phyloP scores from a whole-genome alignment of 23 tunicate genomes.

The Ciona savignyi region DNA sequence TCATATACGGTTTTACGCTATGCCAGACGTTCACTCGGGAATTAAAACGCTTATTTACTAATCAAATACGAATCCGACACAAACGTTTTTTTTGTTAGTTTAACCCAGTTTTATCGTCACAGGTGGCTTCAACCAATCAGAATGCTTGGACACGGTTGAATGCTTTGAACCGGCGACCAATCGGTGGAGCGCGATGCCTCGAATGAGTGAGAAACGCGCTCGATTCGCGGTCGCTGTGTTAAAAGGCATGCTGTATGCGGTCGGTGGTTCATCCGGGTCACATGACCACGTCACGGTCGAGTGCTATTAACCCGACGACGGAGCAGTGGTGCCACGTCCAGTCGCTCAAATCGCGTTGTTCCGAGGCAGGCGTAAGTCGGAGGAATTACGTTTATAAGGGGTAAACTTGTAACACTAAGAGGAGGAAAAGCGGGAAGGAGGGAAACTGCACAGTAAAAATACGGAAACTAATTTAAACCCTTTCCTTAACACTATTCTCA shows the following conservation, averaged over 20 bases:
- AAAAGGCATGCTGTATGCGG: slow-evolving; percentile 46
- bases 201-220: slow-evolving; percentile 52
- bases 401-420: too few species aligned
- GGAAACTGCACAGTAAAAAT: too few species aligned
- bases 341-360: slow-evolving; percentile 37
- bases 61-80: too few species aligned
- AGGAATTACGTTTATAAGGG: too few species aligned
- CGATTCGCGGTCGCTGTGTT: slow-evolving; percentile 69
- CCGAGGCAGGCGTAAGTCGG: slow-evolving; percentile 50
- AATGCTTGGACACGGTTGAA: slow-evolving; percentile 71
- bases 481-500: too few species aligned
- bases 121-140: slow-evolving; percentile 82
- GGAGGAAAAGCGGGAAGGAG: too few species aligned
- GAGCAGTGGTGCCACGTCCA: slow-evolving; percentile 55
- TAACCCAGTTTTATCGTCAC: too few species aligned
- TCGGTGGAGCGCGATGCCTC: slow-evolving; percentile 39
- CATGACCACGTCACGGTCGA: slow-evolving; percentile 57
- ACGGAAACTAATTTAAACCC: too few species aligned
- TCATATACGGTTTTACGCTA: too few species aligned
- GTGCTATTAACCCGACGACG: slow-evolving; percentile 30
- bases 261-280: slow-evolving; percentile 82
- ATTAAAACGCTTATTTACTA: too few species aligned
- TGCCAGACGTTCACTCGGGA: too few species aligned
- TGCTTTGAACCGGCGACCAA: slow-evolving; percentile 31
- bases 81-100: too few species aligned